Conservation (phyloP, 2,113 vertebrate species). For the Takifugu bimaculatus region DNA sequence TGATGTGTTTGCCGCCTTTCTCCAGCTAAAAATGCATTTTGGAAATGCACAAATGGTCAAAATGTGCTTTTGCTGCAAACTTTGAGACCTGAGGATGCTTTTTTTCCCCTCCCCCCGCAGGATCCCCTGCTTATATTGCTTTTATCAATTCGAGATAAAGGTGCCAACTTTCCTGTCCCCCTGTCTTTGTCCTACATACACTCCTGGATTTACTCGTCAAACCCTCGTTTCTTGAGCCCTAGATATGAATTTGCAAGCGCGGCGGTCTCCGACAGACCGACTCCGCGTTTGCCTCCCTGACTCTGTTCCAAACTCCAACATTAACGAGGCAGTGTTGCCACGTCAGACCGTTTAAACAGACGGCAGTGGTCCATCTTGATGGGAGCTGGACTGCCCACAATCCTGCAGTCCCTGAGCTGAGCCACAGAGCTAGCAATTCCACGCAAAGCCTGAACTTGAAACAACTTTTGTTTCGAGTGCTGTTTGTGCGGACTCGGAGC, state of each 20-base stretch:
- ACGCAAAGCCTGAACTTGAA: conserved; percentile 32
- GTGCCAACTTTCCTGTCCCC: conserved; percentile 31
- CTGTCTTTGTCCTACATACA: conserved; percentile 38
- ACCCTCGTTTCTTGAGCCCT: conserved; percentile 16
- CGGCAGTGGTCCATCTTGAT: not conserved
- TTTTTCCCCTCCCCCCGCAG: conserved; percentile 36
- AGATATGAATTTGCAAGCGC: conserved; percentile 26
- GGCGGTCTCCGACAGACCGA: conserved; percentile 10
- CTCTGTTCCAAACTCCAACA: conserved; percentile 28
- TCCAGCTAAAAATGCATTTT: conserved; percentile 18
- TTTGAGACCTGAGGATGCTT: conserved; percentile 10
- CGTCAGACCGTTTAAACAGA: not conserved
- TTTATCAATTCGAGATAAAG: conserved; percentile 49
- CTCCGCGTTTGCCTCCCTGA: conserved; percentile 31
- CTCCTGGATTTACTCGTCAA: conserved; percentile 42
- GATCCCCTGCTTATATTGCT: conserved; percentile 23
- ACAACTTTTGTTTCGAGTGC: conserved; percentile 22
- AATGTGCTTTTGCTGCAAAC: conserved; percentile 26
- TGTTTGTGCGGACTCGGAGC: too few species aligned
- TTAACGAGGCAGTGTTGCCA: conserved; percentile 21
- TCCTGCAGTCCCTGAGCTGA: conserved; percentile 48
- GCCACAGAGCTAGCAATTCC: conserved; percentile 36
- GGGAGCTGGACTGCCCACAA: conserved; percentile 9
- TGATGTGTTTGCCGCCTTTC: not conserved
- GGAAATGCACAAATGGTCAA: conserved; percentile 14